Evolutionary conservation across 1,140 invertebrate species (phyloP), one percentile per base, ranked within the genome.

Genomic region (Tenebrio molitor): DNA sequence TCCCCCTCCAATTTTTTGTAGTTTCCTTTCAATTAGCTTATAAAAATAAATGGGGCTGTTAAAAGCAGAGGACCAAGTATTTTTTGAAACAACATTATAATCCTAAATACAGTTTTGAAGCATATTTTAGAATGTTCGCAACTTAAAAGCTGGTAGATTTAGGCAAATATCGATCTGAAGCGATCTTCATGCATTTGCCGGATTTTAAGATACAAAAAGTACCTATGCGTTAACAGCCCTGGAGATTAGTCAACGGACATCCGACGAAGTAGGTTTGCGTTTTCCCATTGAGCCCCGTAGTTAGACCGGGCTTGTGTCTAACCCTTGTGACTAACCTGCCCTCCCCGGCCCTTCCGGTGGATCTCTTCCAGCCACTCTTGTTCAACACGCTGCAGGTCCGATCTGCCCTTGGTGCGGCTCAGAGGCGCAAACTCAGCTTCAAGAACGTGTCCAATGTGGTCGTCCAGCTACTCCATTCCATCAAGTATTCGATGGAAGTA

Each of bases 361-460:
- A 80, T 81, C 75, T 83, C 77, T 86, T 84, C 68, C 83, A 90
- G 89, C 88, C 89, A 50, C 84, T 91, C 75, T 87, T 91, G 83
- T 90, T 91, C 84, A 92, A 91, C 84, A 90, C 90, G 65, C 86
- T 91, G 69, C 89, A 91, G 82, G 88, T 89, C 76, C 89, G 86
- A 78, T 91, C 85, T 80, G 90, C 86, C 74, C 87, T 87, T 78
- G 91, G 86, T 72, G 86, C 87, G 62, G 88, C 88, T 65, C 89
- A 89, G 71, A 87, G 91, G 46, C 85, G 94, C 69, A 96, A 96
- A 82, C 86, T 96, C 15, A 95, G 93, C 41, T 96, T 97, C 86
- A 93, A 95, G 84, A 96, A 95, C 84, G 94, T 96, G 0, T 95
- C 93, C 50, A 95, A 94, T 83, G 94, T 96, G 68, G 94, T 97